These are phyloP conservation scores for Phanerotoma sp. DNA, from an alignment of 2,888 invertebrate species.

Conservation along the genomic window DNA sequence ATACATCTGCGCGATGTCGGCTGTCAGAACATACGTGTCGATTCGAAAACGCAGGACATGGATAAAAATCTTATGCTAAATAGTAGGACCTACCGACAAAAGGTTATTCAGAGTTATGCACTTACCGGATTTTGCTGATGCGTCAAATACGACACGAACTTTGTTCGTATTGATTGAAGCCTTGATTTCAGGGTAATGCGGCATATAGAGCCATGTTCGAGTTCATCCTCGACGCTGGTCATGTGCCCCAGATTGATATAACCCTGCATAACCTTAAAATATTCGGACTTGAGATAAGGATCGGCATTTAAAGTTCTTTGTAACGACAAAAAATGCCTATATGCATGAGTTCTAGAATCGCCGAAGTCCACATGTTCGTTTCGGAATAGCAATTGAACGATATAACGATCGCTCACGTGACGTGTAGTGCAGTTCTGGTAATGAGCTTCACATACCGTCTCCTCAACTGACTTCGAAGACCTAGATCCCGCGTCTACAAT, in stretches of 20 bases:
- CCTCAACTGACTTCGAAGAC: conserved; percentile 5
- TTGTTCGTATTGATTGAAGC: conserved; percentile 21
- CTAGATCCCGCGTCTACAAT: conserved; percentile 16
- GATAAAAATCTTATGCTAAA: conserved; percentile 9
- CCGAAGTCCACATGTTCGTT: conserved; percentile 11
- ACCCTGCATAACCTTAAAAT: conserved; percentile 18
- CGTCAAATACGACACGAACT: conserved; percentile 19
- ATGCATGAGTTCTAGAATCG: conserved; percentile 18
- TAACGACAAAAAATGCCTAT: conserved; percentile 11
- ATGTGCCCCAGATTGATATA: conserved; percentile 19
- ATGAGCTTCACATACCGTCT: conserved; percentile 20
- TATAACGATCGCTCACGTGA: conserved; percentile 16
- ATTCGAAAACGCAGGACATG: conserved; percentile 16
- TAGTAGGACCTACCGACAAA: conserved; percentile 16
- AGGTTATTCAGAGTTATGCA: conserved; percentile 13
- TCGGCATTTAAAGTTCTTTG: conserved; percentile 12
- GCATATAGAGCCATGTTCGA: conserved; percentile 15
- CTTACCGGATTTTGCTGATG: conserved; percentile 10
- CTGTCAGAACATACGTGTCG: conserved; percentile 21
- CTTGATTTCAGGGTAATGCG: conserved; percentile 24
- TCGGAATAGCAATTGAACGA: conserved; percentile 22
- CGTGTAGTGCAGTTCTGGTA: conserved; percentile 15
- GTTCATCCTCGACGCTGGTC: conserved; percentile 15
- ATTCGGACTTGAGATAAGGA: conserved; percentile 17
- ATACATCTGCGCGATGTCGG: conserved; percentile 28